Evolutionary conservation across 2,797 vertebrate genomes (phyloP).

Genomic region (Luscinia megarhynchos): DNA sequence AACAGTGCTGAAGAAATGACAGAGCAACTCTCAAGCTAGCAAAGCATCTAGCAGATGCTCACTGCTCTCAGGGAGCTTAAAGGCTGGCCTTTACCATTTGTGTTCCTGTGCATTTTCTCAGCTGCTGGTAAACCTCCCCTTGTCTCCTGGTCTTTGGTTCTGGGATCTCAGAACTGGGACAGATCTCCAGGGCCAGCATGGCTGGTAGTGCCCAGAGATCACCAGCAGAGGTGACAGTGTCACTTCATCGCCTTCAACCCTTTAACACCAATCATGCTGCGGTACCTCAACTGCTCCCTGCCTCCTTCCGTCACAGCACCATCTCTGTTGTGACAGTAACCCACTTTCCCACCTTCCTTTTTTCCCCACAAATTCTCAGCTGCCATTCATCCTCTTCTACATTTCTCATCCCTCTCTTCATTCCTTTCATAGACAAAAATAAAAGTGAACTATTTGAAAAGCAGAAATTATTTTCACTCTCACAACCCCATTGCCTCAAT

Average conservation of each 20-base stretch:
- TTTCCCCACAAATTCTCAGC: not conserved
- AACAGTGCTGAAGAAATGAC: not conserved
- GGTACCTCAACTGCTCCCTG: not conserved
- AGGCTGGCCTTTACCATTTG: not conserved
- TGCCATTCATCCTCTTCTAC: not conserved
- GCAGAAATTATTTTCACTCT: not conserved
- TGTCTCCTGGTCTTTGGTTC: not conserved
- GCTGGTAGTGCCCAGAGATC: not conserved
- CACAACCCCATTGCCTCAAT: not conserved
- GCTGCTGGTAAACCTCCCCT: not conserved
- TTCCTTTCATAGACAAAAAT: not conserved
- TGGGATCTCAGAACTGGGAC: not conserved
- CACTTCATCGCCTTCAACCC: not conserved
- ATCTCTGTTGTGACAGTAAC: not conserved
- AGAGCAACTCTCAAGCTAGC: not conserved
- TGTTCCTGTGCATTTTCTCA: not conserved
- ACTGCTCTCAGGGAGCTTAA: not conserved
- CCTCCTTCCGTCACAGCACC: not conserved
- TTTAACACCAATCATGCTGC: rapidly evolving
- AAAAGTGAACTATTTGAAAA: not conserved
- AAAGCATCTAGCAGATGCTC: not conserved
- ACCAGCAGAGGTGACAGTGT: not conserved
- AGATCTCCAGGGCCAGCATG: rapidly evolving
- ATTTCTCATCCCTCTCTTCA: not conserved
- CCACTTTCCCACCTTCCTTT: not conserved